Evolutionary conservation across 2,797 vertebrate species (phyloP).

Genomic region (Chiropotes sagulatus): DNA sequence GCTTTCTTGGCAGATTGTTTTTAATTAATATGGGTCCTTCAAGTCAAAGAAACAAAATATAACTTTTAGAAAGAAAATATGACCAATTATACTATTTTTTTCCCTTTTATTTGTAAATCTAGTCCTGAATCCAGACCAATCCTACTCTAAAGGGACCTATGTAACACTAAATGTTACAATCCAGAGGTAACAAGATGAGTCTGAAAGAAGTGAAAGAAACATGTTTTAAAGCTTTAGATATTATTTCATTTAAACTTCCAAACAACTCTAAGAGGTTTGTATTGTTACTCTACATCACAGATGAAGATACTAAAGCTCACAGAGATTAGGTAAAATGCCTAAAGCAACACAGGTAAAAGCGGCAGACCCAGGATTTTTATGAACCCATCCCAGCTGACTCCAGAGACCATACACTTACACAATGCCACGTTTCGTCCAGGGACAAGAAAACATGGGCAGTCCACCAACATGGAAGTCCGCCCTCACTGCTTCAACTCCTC

Average conservation of each 20-base stretch:
- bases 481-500: neutral
- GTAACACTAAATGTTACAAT: neutral
- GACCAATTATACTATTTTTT: neutral
- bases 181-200: neutral
- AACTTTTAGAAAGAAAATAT: conserved; percentile 11
- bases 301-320: neutral
- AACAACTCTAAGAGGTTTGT: neutral
- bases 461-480: neutral
- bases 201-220: neutral
- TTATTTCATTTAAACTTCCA: conserved; percentile 34
- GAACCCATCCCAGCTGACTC: neutral
- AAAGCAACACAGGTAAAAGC: neutral
- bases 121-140: neutral
- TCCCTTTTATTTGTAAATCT: neutral
- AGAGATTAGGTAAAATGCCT: neutral
- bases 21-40: conserved; percentile 19
- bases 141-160: neutral
- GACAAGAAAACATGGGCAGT: accelerated
- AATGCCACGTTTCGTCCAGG: neutral
- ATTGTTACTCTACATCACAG: neutral
- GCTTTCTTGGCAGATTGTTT: neutral
- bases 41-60: conserved; percentile 50
- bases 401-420: neutral
- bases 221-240: neutral
- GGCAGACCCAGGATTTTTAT: neutral